Base-by-base conservation (phyloP, 1,140 invertebrate genomes). In the Saccostrea glomerata region DNA sequence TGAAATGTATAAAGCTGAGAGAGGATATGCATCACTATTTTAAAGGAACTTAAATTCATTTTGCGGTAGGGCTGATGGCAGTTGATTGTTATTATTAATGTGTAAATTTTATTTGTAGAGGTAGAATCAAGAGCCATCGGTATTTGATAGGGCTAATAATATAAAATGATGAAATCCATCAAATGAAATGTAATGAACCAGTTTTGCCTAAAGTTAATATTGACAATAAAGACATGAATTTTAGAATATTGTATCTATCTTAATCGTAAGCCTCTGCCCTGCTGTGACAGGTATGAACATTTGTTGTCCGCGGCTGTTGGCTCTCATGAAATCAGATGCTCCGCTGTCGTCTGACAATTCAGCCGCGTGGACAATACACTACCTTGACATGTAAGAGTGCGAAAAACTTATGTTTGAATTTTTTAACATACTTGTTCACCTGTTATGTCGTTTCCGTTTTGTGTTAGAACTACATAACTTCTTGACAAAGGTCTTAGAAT, bases 291-390 rank as follows among this genome's bases (percentile, higher is more conserved):
- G 25, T 30, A 77, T 25, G 15, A 5, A 17, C 70, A 13, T 15
- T 63, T 47, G 23, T 77, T 77, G 70, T 77, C 25, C 70, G 30
- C 23, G 70, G 70, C 70, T 77, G 25, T 77, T 17, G 70, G 23
- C 70, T 73, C 30, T 77, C 30, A 17, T 30, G 7, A 77, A 77
- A 30, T 30, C 70, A 30, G 70, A 30, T 77, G 23, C 25, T 30
- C 23, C 23, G 30, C 30, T 60, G 17, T 63, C 58, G 58, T 36
- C 23, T 25, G 25, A 77, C 70, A 77, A 77, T 77, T 77, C 25
- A 36, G 25, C 70, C 70, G 70, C 70, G 25, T 30, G 70, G 70
- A 77, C 70, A 77, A 30, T 13, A 13, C n/a, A 30, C 23, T 25
- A 77, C 15, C 13, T 30, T 77, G 17, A 63, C 58, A 30, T 36